Percentiles rank a stretch among this genome's conserved stretches.
Conservation (phyloP, 2,888 invertebrate genomes). For the Agonum fuliginosum region DNA sequence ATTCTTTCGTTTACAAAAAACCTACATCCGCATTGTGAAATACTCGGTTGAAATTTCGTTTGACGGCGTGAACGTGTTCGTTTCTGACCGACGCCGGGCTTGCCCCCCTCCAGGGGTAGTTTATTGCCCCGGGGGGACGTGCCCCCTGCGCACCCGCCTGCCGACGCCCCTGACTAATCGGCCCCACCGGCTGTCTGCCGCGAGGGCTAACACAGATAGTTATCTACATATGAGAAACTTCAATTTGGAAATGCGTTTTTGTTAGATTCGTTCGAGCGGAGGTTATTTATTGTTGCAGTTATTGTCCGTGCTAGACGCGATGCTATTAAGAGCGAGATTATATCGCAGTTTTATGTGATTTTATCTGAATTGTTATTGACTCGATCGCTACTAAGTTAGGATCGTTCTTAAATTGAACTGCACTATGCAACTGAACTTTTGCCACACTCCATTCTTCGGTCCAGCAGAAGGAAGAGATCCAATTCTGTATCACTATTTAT, state of each 20-base stretch:
- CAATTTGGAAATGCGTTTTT: slow-evolving; percentile 49
- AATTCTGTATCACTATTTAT: slow-evolving; percentile 87
- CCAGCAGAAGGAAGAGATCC: slow-evolving; percentile 88
- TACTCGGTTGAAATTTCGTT: not conserved
- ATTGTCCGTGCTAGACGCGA: not conserved
- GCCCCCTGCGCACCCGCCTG: not conserved
- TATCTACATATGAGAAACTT: slow-evolving; percentile 47
- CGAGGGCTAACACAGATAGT: slow-evolving; percentile 14
- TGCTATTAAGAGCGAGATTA: not conserved
- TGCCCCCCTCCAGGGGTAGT: slow-evolving; percentile 5
- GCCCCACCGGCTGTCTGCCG: not conserved
- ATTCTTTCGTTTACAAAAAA: not conserved
- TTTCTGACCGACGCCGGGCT: not conserved
- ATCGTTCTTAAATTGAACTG: too few species aligned
- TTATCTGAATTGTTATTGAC: not conserved
- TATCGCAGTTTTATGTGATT: not conserved
- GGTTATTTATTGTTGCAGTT: slow-evolving; percentile 8
- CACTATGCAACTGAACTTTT: too few species aligned
- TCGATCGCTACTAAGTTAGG: too few species aligned
- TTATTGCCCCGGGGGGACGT: slow-evolving; percentile 30
- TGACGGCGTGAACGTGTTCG: not conserved
- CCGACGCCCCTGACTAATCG: not conserved
- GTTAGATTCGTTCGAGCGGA: too few species aligned
- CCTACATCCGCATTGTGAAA: not conserved
- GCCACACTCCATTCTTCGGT: slow-evolving; percentile 89